Percentiles rank a stretch among this genome's conserved stretches.
phyloP scores from a whole-genome alignment of 2,888 invertebrate species.

The Cephonodes hylas region DNA sequence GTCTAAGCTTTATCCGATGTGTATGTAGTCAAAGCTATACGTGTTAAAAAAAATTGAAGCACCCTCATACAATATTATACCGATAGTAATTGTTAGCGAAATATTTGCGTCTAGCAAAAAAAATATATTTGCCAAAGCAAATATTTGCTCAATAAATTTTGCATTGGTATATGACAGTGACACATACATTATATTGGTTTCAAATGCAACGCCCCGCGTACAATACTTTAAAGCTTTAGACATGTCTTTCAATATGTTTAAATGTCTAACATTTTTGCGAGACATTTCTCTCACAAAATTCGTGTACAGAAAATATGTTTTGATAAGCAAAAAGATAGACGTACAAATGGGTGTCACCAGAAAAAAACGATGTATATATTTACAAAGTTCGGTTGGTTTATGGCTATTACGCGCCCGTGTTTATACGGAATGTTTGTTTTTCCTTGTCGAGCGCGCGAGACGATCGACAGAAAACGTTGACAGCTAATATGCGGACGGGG shows the following conservation, averaged over 20 bases:
- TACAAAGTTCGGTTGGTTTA: conserved; percentile 42
- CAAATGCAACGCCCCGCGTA: no score
- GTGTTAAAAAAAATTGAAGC: no score
- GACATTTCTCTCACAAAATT: not conserved
- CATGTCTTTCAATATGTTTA: not conserved
- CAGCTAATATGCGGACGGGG: conserved; percentile 56
- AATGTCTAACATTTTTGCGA: not conserved
- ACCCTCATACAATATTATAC: no score
- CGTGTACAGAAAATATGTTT: not conserved
- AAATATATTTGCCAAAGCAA: no score
- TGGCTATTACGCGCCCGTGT: conserved; percentile 51
- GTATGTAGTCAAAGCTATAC: no score
- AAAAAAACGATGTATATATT: conserved; percentile 50
- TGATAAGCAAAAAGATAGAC: not conserved
- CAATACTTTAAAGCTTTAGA: no score
- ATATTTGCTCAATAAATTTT: no score
- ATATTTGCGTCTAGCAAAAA: no score
- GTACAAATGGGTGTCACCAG: conserved; percentile 20
- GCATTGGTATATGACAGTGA: no score
- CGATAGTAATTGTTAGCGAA: no score
- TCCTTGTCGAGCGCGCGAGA: conserved; percentile 40
- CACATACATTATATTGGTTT: no score
- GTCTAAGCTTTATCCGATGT: no score
- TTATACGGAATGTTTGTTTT: conserved; percentile 53
- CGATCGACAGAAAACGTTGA: conserved; percentile 56